Evolutionary conservation across 2,888 invertebrate genomes (phyloP).

Genomic region (Spialia ferax): DNA sequence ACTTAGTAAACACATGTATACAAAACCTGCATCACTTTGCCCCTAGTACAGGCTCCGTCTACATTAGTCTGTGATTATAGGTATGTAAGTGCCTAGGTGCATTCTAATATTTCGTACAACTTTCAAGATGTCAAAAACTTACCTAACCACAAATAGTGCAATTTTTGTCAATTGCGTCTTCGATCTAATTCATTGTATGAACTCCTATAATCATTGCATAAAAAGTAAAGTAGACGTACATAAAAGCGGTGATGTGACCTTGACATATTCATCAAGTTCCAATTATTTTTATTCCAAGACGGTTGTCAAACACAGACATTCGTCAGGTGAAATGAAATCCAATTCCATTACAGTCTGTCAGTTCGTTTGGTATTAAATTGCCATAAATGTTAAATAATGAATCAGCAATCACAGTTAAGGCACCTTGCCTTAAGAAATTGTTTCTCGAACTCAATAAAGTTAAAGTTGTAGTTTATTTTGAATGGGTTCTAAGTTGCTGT

Average conservation of each 20-base stretch:
- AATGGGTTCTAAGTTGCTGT: neutral
- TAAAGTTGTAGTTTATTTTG: neutral
- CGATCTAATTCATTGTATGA: neutral
- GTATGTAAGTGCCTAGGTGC: too few species aligned
- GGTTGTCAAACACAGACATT: slow-evolving; percentile 15
- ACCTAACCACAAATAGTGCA: neutral
- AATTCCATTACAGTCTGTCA: slow-evolving; percentile 34
- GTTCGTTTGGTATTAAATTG: slow-evolving; percentile 19
- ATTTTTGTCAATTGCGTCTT: neutral
- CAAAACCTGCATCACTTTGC: too few species aligned
- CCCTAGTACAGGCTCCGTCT: too few species aligned
- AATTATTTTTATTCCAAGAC: slow-evolving; percentile 27
- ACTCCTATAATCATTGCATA: neutral
- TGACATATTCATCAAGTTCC: slow-evolving; percentile 16
- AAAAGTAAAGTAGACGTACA: neutral
- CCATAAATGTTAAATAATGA: slow-evolving; percentile 21
- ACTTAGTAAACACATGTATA: too few species aligned
- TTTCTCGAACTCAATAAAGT: neutral
- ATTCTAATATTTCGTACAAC: too few species aligned
- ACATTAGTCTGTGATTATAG: too few species aligned
- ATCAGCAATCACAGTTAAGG: neutral
- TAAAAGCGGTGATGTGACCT: neutral
- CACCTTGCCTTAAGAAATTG: slow-evolving; percentile 8
- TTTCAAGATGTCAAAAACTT: too few species aligned
- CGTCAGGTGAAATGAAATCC: slow-evolving; percentile 25